Evolutionary conservation across 92 coral and sea anemone species (phyloP), one percentile per base, ranked within the genome.

Genomic region (Porites divaricata): DNA sequence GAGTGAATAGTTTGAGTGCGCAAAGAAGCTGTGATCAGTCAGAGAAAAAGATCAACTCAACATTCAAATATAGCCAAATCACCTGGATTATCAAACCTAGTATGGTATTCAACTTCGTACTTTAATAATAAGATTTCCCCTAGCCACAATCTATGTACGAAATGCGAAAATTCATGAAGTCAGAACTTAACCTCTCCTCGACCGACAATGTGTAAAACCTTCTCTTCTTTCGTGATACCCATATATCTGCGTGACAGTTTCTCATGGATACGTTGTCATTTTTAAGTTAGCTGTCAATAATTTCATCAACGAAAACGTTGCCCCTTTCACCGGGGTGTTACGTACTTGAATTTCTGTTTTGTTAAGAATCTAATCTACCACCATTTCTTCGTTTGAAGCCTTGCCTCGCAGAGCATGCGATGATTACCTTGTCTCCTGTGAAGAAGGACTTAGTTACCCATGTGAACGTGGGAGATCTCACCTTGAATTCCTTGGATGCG

Each of bases 371-470:
- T 72, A 72, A 82, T 59, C 78, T 53, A 72, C 61, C 72, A 50
- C 73, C 86, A 72, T 82, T 82, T 63, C 70, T 58, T 82, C 61
- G 84, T 67, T 25, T 22, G 62, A 35, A 82, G 86, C 86, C 72
- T 82, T 82, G 73, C 79, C 70, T 73, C 63, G 79, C 67, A 10
- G 54, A 72, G 64, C 62, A 70, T 82, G 86, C 86, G 86, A 82
- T 82, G 86, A 72, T 82, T 71, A 82, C 86, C 20, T 61, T 72
- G 79, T 61, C 62, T 54, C 17, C 71, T 45, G 79, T 3, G 51
- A 72, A 62, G 70, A 81, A 81, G 64, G 79, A 61, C 61, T 50
- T 49, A 71, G 61, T 41, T 48, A 79, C 79, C 68, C 63, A n/a
- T 73, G 25, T 14, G 61, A 82, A 72, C 24, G 63, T 72, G 79